phyloP scores from a whole-genome alignment of 2,797 vertebrate genomes.

The Thripadectes ignobilis region DNA sequence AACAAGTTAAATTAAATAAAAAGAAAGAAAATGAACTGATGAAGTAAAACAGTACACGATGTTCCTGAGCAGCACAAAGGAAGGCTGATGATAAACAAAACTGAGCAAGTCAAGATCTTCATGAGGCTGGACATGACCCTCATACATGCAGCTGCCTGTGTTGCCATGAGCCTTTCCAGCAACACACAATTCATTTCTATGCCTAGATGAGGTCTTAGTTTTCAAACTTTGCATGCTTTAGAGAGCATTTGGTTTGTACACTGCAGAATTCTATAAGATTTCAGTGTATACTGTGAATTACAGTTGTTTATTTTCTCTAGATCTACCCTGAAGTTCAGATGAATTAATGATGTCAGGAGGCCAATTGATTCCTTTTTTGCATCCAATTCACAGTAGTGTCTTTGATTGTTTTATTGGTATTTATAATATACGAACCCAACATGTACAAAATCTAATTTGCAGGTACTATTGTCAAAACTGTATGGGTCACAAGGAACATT shows the following conservation, averaged over 20 bases:
- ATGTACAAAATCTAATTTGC: neutral
- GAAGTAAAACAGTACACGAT: neutral
- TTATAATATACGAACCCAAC: neutral
- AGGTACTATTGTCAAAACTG: slow-evolving; percentile 86
- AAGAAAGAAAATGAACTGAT: neutral
- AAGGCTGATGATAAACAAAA: neutral
- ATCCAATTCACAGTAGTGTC: neutral
- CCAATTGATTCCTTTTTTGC: neutral
- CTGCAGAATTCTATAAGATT: neutral
- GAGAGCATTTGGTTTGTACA: neutral
- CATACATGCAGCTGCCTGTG: fast-evolving
- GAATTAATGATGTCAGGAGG: neutral
- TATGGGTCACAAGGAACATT: slow-evolving; percentile 85
- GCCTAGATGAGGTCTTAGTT: neutral
- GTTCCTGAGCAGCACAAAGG: neutral
- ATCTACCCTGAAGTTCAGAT: neutral
- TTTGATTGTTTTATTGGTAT: neutral
- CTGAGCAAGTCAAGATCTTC: neutral
- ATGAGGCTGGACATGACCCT: fast-evolving
- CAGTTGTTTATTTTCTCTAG: neutral
- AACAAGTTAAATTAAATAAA: neutral
- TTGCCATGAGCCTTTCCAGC: neutral
- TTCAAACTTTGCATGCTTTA: neutral
- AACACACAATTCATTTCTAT: neutral
- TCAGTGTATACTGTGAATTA: neutral